Evolutionary conservation across 2,888 invertebrate genomes (phyloP).

Genomic region (Meta bourneti): DNA sequence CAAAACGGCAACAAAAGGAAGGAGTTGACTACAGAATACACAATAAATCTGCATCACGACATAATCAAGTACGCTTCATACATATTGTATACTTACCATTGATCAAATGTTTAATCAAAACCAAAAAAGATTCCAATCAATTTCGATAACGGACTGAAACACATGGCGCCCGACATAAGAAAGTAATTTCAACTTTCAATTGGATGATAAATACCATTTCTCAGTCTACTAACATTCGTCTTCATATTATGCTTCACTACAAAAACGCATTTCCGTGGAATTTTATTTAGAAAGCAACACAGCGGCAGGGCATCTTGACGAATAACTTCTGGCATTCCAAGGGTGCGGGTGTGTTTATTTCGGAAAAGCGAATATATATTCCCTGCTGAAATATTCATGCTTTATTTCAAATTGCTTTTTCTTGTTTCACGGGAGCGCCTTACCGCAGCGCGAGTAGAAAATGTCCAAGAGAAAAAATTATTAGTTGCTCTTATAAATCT

Average conservation of each 20-base stretch:
- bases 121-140: too few relatives aligned
- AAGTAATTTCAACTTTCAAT: too few relatives aligned
- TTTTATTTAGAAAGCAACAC: background rate
- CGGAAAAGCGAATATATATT: constrained; percentile 1
- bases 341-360: background rate
- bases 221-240: background rate
- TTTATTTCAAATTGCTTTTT: constrained; percentile 49
- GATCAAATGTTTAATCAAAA: too few relatives aligned
- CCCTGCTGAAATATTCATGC: constrained; percentile 42
- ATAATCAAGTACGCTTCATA: too few relatives aligned
- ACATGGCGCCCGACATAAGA: too few relatives aligned
- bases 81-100: too few relatives aligned
- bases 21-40: too few relatives aligned
- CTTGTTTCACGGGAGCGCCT: background rate
- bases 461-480: background rate
- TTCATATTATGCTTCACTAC: background rate
- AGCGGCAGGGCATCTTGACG: background rate
- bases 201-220: too few relatives aligned
- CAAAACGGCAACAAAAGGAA: too few relatives aligned
- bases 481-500: constrained; percentile 19
- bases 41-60: too few relatives aligned
- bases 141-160: too few relatives aligned
- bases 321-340: constrained; percentile 1
- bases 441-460: background rate
- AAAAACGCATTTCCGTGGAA: background rate